Conservation (phyloP, 2,113 vertebrate genomes). For the Euleptes europaea region DNA sequence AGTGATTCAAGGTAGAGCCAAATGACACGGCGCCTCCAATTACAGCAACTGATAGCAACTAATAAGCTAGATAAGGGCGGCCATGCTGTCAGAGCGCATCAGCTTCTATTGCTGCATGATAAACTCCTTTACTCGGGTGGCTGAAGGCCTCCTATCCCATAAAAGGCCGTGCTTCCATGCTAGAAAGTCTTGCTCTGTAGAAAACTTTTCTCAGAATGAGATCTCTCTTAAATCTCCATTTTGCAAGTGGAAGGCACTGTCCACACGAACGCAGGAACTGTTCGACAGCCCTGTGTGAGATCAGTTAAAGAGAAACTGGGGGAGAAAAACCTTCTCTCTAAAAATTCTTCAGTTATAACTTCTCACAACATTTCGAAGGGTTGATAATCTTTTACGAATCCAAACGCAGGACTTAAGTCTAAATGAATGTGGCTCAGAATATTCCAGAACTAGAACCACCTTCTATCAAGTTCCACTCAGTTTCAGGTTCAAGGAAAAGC, state of each 20-base stretch:
- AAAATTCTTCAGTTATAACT: neutral
- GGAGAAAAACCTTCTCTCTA: slow-evolving; percentile 6
- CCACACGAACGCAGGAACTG: slow-evolving; percentile 3
- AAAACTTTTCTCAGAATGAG: neutral
- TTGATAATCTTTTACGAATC: slow-evolving; percentile 4
- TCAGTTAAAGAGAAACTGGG: neutral
- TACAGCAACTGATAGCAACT: slow-evolving; percentile 6
- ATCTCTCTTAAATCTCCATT: slow-evolving; percentile 1
- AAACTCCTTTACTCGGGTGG: neutral
- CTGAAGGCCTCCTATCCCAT: neutral
- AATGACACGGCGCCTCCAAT: neutral
- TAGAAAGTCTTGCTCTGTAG: neutral
- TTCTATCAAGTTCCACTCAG: neutral
- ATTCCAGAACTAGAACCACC: slow-evolving; percentile 5
- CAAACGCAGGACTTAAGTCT: neutral
- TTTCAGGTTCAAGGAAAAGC: neutral
- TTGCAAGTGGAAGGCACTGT: neutral
- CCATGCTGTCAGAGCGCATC: neutral
- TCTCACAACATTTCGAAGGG: slow-evolving; percentile 5
- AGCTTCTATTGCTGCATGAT: neutral
- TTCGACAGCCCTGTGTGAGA: neutral
- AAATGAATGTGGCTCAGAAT: neutral
- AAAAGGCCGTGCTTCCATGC: neutral
- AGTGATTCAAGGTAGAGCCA: slow-evolving; percentile 15
- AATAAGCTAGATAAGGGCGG: neutral